These are phyloP conservation scores for Drosophila pachea DNA, from an alignment of 1,140 invertebrate genomes.

Conservation along the genomic window DNA sequence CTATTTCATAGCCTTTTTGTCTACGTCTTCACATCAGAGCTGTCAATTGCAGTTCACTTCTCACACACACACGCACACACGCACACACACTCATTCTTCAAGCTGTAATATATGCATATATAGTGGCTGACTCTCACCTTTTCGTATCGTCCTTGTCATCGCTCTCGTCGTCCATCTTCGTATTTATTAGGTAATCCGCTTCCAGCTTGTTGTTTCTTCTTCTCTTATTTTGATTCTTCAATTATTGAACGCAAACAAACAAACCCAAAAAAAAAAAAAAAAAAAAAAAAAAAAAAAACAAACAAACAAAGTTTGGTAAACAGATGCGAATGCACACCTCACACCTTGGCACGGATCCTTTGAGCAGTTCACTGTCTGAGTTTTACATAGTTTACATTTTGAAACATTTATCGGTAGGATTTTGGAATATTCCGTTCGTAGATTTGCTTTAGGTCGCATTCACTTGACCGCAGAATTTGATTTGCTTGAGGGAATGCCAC, in stretches of 20 bases:
- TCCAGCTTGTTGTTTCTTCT: conserved; percentile 13
- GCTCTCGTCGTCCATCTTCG: conserved; percentile 83
- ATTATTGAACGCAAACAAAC: conserved; percentile 16
- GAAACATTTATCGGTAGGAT: conserved; percentile 10
- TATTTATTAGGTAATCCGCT: conserved; percentile 62
- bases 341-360: conserved; percentile 9
- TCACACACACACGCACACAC: no score
- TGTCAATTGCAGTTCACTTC: conserved; percentile 56
- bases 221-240: not conserved
- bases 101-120: conserved; percentile 8
- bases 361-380: conserved; percentile 10
- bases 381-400: conserved; percentile 44
- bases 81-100: not conserved
- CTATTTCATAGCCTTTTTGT: conserved; percentile 12
- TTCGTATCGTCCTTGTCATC: conserved; percentile 86
- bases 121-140: conserved; percentile 79
- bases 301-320: no score
- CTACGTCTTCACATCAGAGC: conserved; percentile 28
- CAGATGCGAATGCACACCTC: no score
- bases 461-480: conserved; percentile 55
- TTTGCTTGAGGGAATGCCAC: conserved; percentile 49
- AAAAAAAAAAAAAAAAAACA: no score
- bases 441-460: conserved; percentile 53
- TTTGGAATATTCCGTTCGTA: conserved; percentile 4
- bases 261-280: conserved; percentile 14